These are phyloP conservation scores for Ferrisia virgata DNA, from an alignment of 2,888 invertebrate genomes.

Conservation along the genomic window DNA sequence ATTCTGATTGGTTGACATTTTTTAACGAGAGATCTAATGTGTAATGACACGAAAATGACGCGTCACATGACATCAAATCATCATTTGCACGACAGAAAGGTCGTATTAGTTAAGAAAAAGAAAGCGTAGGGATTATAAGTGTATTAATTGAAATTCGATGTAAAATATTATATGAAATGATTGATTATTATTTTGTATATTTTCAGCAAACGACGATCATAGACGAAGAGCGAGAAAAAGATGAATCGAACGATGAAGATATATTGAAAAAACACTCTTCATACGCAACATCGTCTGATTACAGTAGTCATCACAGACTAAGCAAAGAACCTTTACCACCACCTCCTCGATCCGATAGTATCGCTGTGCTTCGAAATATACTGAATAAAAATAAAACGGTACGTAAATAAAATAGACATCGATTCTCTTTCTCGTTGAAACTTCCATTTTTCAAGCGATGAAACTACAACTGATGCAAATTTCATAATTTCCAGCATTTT, in stretches of 20 bases:
- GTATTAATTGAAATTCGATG: neutral
- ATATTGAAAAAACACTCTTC: constrained; percentile 53
- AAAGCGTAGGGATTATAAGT: no score
- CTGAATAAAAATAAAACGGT: constrained; percentile 52
- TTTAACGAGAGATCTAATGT: no score
- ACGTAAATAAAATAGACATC: neutral
- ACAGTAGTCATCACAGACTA: constrained; percentile 48
- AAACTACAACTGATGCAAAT: neutral
- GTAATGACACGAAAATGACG: no score
- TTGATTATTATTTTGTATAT: no score
- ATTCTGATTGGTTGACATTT: no score
- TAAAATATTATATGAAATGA: no score
- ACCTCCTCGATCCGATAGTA: constrained; percentile 55
- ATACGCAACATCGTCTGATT: constrained; percentile 54
- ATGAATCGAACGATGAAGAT: constrained; percentile 52
- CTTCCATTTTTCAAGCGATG: neutral
- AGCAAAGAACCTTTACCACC: constrained; percentile 51
- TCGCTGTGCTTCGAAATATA: constrained; percentile 54
- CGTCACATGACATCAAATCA: no score
- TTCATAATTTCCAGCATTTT: neutral
- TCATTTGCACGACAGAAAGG: no score
- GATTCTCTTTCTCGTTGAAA: no score
- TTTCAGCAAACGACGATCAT: neutral
- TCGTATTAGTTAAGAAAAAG: no score
- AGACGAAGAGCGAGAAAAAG: constrained; percentile 1